Base-by-base conservation (phyloP, 2,888 invertebrate species). In the Eupithecia dodoneata region DNA sequence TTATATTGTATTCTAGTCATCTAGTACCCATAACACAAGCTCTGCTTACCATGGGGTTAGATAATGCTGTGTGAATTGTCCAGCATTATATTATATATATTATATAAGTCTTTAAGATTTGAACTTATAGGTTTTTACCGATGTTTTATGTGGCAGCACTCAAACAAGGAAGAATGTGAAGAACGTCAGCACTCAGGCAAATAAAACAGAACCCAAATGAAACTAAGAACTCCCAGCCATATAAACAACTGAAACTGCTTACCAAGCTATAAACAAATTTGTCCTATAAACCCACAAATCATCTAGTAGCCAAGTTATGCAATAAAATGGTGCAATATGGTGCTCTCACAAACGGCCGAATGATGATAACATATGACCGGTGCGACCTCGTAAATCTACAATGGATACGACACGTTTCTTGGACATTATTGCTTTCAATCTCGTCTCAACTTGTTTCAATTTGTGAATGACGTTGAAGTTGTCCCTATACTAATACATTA, bases 281-380 rank as follows among this genome's bases (percentile, higher is more conserved):
- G 76, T 79, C 77, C 63, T 71, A 71, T 79, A 81, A 76, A 78
- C 78, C 63, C 78, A 80, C 82, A 80, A 81, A 82, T 81, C 81
- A 81, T 80, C 74, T 79, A 10, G 83, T 79, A 87, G 84, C 85
- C 79, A 92, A 91, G 84, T 91, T 90, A 79, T 81, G 89, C 83
- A 90, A 90, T 92, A 92, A 91, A 90, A 88, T 83, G 86, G 84
- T 77, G 81, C 91, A 89, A 87, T 88, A 90, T 89, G 88, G 86
- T 85, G 86, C 83, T 74, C 78, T 82, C 81, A 82, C 83, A 87
- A 90, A 91, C 86, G 85, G 85, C 82, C 84, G 83, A 89, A 89
- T 88, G 86, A 90, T 89, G 88, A 88, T 87, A 88, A 87, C 87
- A 83, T 88, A 87, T 88, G 81, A 76, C 76, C 76, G 75, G 75